A percentile compares a stretch with the other conserved stretches of the same genome.
Conservation (phyloP, 1,140 invertebrate genomes). For the Hylyphantes graminicola region DNA sequence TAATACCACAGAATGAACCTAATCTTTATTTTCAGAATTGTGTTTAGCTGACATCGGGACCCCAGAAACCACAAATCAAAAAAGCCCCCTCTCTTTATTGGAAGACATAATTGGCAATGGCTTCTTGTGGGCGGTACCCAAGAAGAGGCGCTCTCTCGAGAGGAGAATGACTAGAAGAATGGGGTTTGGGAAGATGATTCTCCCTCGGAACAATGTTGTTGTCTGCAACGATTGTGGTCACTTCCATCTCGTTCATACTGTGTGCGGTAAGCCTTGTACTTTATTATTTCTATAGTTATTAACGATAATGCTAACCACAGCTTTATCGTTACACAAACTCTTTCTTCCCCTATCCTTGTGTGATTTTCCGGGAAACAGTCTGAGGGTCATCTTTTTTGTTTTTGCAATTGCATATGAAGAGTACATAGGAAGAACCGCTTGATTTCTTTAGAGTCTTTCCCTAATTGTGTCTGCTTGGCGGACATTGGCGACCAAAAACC, state of each 20-base stretch:
- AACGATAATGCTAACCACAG: too few species aligned
- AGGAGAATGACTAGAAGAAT: conserved; percentile 78
- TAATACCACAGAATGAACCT: too few species aligned
- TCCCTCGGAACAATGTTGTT: conserved; percentile 79
- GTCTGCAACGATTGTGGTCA: conserved; percentile 84
- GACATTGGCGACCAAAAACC: too few species aligned
- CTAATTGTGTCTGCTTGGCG: too few species aligned
- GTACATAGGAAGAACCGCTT: too few species aligned
- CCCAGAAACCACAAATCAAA: background rate
- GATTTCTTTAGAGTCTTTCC: too few species aligned
- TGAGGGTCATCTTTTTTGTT: too few species aligned
- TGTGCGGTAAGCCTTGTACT: conserved; percentile 77
- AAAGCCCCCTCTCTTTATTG: background rate
- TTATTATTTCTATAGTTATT: too few species aligned
- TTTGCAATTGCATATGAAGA: too few species aligned
- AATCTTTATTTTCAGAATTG: conserved; percentile 10
- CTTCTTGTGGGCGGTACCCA: conserved; percentile 85
- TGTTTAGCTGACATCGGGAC: background rate
- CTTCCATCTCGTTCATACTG: conserved; percentile 77
- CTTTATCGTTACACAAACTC: too few species aligned
- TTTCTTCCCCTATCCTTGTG: too few species aligned
- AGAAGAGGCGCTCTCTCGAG: conserved; percentile 79
- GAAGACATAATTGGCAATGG: conserved; percentile 73
- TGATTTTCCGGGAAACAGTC: too few species aligned
- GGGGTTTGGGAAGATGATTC: conserved; percentile 74